Percentiles rank a stretch among this genome's conserved stretches.
These are phyloP conservation scores for Acleris holmiana DNA, from an alignment of 2,888 invertebrate species.

Conservation along the genomic window DNA sequence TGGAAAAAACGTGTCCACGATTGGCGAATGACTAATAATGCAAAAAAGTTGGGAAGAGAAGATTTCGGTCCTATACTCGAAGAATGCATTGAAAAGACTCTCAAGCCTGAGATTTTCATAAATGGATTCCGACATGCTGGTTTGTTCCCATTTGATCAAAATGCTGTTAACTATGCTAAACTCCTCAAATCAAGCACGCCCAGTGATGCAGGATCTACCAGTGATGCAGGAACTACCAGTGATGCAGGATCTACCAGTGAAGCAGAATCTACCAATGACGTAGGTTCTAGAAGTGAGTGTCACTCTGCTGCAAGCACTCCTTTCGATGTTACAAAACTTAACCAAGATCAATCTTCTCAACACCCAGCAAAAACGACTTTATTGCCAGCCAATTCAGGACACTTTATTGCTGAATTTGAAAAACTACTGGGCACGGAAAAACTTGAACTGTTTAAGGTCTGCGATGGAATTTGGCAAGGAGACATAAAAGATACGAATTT, in stretches of 20 bases:
- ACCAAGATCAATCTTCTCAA: background rate
- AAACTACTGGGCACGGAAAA: too few relatives aligned
- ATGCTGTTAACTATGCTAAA: constrained; percentile 4
- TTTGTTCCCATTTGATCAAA: constrained; percentile 12
- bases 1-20: too few relatives aligned
- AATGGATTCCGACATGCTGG: constrained; percentile 35
- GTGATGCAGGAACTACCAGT: too few relatives aligned
- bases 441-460: too few relatives aligned
- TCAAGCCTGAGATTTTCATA: constrained; percentile 23
- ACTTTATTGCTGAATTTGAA: too few relatives aligned
- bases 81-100: constrained; percentile 24
- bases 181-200: constrained; percentile 5
- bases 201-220: constrained; percentile 7
- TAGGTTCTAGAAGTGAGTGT: background rate
- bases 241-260: too few relatives aligned
- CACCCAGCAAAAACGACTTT: background rate
- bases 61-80: constrained; percentile 33
- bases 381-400: too few relatives aligned
- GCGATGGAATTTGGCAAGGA: too few relatives aligned
- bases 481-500: too few relatives aligned
- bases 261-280: too few relatives aligned
- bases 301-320: background rate
- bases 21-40: constrained; percentile 1
- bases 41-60: constrained; percentile 27
- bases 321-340: background rate